Percentiles rank a stretch among this genome's conserved stretches.
Evolutionary conservation across 2,113 vertebrate species (phyloP).

Genomic region (Odocoileus virginianus): DNA sequence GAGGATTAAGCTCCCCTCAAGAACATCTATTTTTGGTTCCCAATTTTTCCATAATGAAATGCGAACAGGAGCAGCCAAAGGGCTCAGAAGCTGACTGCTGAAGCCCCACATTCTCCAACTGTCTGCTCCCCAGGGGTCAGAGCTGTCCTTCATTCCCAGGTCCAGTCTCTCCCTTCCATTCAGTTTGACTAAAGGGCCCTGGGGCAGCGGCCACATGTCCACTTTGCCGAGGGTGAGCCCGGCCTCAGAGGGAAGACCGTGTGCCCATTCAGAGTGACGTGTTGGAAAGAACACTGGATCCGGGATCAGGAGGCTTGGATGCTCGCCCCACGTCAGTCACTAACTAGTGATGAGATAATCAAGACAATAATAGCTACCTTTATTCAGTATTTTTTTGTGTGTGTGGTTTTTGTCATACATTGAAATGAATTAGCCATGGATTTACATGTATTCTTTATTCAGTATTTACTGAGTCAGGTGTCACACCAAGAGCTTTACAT

Average conservation of each 20-base stretch:
- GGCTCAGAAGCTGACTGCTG: neutral
- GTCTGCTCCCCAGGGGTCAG: neutral
- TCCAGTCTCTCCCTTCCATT: neutral
- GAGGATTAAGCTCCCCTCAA: slow-evolving; percentile 5
- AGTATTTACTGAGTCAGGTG: neutral
- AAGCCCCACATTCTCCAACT: neutral
- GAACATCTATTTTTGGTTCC: slow-evolving; percentile 61
- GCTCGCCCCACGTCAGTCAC: neutral
- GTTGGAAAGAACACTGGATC: slow-evolving; percentile 59
- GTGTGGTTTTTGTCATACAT: too few relatives aligned
- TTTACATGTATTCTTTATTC: too few relatives aligned
- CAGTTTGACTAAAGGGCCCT: neutral
- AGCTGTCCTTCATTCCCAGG: neutral
- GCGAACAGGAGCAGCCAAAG: neutral
- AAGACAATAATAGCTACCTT: slow-evolving; percentile 9
- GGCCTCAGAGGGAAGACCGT: neutral
- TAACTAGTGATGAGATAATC: neutral
- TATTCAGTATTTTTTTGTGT: neutral
- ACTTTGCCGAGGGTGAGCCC: neutral
- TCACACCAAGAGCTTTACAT: neutral
- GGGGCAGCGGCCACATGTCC: neutral
- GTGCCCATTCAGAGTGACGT: slow-evolving; percentile 35
- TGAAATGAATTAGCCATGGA: too few relatives aligned
- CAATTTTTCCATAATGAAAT: slow-evolving; percentile 19
- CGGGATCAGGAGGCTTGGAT: slow-evolving; percentile 28